Evolutionary conservation across 2,888 invertebrate genomes (phyloP), one percentile per base, ranked within the genome.

Genomic region (Mimas tiliae): DNA sequence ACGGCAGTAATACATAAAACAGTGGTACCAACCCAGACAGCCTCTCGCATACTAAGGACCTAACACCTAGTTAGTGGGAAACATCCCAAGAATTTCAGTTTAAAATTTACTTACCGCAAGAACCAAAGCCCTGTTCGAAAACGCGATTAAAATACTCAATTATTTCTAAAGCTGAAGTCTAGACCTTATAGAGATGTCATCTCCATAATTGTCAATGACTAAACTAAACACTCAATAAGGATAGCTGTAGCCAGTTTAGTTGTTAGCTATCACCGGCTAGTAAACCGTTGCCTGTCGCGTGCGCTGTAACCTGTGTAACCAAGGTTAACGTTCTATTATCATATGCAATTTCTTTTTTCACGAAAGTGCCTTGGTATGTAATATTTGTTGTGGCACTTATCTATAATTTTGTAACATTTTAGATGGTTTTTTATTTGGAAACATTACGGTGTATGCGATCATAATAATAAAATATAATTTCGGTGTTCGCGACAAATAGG

Each of bases 281-380:
- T 8, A 11, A 2, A 63, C 50, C 33, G 47, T 50, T 16, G 53
- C 62, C 50, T 53, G 63, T 67, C 64, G 38, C 63, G 38, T 38
- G 62, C 62, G 70, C 68, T 68, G n/a, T n/a, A n/a, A n/a, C n/a
- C n/a, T n/a, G 66, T 67, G 66, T 68, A 72, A 70, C 76, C 73
- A 80, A 79, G 80, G 80, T 78, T 74, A 70, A 77, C 70, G 72
- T 45, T 70, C 74, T 70, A 67, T 80, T 80, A 80, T 80, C 80
- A 75, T 69, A 68, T 70, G 69, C 68, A 73, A 65, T 75, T 76
- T 70, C 71, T 74, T 74, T 76, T 45, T 74, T 64, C 67, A 73
- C 67, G 72, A 73, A 77, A 74, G 78, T 73, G 67, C 71, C 55
- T 58, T 65, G 33, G 51, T 14, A 55, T 62, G 64, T 33, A 62